These are phyloP conservation scores for Sialis lutaria DNA, from an alignment of 2,888 invertebrate genomes.

Conservation along the genomic window DNA sequence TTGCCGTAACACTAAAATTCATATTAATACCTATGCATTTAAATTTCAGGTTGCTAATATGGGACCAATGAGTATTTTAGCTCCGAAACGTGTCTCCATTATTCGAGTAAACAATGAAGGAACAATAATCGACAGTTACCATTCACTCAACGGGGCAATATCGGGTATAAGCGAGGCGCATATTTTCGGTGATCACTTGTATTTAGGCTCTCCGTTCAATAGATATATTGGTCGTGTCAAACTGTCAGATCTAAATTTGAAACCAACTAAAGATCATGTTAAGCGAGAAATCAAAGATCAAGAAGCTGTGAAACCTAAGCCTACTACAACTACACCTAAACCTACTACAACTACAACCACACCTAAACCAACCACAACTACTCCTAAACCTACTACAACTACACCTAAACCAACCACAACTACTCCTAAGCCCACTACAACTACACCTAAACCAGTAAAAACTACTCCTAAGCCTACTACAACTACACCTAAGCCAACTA, in stretches of 20 bases:
- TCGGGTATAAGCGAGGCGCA: conserved; percentile 43
- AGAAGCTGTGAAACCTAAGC: neutral
- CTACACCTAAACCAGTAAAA: conserved; percentile 5
- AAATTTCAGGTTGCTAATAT: conserved; percentile 46
- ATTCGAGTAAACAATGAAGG: conserved; percentile 54
- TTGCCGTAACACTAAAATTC: conserved; percentile 3
- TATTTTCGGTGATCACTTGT: conserved; percentile 43
- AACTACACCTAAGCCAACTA: conserved; percentile 10
- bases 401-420: conserved; percentile 5
- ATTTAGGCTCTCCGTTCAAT: conserved; percentile 51
- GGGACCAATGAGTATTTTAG: conserved; percentile 24
- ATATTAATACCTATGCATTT: conserved; percentile 8
- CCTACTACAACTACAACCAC: conserved; percentile 11
- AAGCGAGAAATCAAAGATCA: neutral
- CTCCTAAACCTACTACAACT: neutral
- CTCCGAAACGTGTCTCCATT: conserved; percentile 33
- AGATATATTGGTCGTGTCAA: conserved; percentile 47
- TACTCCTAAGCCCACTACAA: conserved; percentile 3
- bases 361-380: conserved; percentile 8
- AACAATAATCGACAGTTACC: conserved; percentile 48
- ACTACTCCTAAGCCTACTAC: conserved; percentile 12
- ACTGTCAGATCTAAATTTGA: conserved; percentile 19
- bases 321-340: conserved; percentile 7
- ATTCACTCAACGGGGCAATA: conserved; percentile 38
- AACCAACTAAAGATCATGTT: neutral